Percentiles rank a stretch among this genome's conserved stretches.
Conservation (phyloP, 2,797 vertebrate species). For the Helarctos malayanus region DNA sequence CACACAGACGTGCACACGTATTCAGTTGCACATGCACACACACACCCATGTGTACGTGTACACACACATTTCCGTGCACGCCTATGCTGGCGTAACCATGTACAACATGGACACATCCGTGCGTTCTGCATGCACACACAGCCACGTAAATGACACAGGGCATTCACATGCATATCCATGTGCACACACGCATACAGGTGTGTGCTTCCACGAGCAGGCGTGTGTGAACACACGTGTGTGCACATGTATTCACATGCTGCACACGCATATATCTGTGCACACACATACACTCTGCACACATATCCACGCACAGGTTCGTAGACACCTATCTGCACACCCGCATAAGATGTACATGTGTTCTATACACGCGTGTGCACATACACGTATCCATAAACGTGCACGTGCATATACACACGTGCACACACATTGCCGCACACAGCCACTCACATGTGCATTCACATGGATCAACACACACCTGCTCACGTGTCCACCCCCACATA, state of each 20-base stretch:
- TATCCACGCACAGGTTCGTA: not conserved
- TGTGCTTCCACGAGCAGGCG: not conserved
- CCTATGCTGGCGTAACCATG: not conserved
- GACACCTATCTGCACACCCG: not conserved
- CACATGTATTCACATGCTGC: not conserved
- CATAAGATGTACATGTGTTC: rapidly evolving
- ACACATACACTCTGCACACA: not conserved
- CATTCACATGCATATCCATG: too few species aligned
- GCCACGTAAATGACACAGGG: rapidly evolving
- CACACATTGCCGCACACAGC: rapidly evolving
- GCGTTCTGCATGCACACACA: rapidly evolving
- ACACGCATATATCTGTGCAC: rapidly evolving
- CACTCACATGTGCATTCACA: rapidly evolving
- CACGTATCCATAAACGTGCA: rapidly evolving
- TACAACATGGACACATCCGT: rapidly evolving
- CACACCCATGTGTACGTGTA: rapidly evolving
- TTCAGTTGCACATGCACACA: too few species aligned
- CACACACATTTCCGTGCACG: not conserved
- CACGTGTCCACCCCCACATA: too few species aligned
- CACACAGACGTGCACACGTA: not conserved
- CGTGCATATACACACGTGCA: rapidly evolving
- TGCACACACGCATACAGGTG: rapidly evolving
- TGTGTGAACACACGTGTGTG: not conserved
- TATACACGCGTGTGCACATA: rapidly evolving
- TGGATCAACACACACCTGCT: not conserved